phyloP scores from a whole-genome alignment of 1,140 invertebrate genomes.

The Apocrypta bakeri region DNA sequence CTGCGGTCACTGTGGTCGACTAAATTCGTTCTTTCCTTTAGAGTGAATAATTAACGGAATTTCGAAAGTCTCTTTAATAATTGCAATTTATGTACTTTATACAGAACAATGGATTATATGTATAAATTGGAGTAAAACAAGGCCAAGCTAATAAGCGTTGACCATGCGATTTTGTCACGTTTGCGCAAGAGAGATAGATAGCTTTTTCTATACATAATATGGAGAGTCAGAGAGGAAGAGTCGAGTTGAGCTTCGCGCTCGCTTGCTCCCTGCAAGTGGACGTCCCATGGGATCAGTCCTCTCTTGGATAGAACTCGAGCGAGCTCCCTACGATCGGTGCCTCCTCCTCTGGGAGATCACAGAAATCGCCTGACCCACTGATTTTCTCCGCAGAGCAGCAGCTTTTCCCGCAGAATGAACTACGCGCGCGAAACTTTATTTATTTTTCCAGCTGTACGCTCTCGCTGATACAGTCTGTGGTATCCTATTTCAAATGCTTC shows the following conservation, averaged over 20 bases:
- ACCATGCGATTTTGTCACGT: not conserved
- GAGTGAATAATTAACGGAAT: not conserved
- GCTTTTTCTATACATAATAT: not conserved
- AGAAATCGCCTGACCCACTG: not conserved
- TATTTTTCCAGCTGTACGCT: conserved; percentile 26
- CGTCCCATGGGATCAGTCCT: conserved; percentile 54
- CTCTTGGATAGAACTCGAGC: conserved; percentile 50
- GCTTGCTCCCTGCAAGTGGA: conserved; percentile 47
- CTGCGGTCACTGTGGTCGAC: not conserved
- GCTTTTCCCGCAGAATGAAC: not conserved
- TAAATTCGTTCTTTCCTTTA: not conserved
- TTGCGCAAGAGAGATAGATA: not conserved
- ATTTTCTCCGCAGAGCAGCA: not conserved
- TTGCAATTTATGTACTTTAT: too few relatives aligned
- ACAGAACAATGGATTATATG: too few relatives aligned
- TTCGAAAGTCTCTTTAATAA: not conserved
- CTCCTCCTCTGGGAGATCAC: conserved; percentile 46
- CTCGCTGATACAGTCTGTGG: not conserved
- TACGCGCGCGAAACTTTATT: conserved; percentile 38
- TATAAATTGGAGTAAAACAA: not conserved
- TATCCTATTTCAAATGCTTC: conserved; percentile 30
- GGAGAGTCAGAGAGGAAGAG: not conserved
- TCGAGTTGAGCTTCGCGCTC: not conserved
- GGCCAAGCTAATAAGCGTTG: not conserved
- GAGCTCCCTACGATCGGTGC: conserved; percentile 54